phyloP scores from a whole-genome alignment of 2,113 vertebrate species.

The Stegostoma tigrinum region DNA sequence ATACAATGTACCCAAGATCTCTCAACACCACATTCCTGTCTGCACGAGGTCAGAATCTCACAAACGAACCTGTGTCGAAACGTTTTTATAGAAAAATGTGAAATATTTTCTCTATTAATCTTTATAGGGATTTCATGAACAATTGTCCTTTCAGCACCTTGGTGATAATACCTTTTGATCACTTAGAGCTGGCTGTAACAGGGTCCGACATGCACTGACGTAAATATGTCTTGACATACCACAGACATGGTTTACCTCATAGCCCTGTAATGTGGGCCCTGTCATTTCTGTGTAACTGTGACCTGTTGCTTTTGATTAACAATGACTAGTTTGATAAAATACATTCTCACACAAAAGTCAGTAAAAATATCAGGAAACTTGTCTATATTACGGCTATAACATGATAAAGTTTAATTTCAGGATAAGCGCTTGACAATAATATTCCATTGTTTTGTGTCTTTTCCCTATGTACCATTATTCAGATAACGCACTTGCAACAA shows the following conservation, averaged over 20 bases:
- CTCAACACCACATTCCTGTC: constrained; percentile 14
- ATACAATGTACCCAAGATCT: background rate
- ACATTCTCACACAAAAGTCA: background rate
- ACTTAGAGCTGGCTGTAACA: constrained; percentile 24
- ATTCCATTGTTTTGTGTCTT: background rate
- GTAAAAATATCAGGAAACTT: background rate
- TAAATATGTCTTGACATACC: constrained; percentile 21
- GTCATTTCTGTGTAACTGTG: constrained; percentile 17
- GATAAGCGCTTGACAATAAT: background rate
- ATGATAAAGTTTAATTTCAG: no score
- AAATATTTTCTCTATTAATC: constrained; percentile 34
- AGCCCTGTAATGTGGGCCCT: constrained; percentile 22
- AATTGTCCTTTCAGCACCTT: constrained; percentile 33
- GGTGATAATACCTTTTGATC: constrained; percentile 34
- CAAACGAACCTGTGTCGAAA: constrained; percentile 7
- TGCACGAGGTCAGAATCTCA: constrained; percentile 21
- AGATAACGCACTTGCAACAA: background rate
- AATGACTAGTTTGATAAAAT: constrained; percentile 24
- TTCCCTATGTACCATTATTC: background rate
- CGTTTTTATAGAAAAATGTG: constrained; percentile 12
- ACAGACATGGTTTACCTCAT: constrained; percentile 27
- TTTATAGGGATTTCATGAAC: constrained; percentile 11
- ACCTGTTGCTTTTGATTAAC: constrained; percentile 27
- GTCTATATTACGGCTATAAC: background rate
- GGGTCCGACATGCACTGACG: constrained; percentile 7